phyloP scores from a whole-genome alignment of 1,140 invertebrate genomes.

The Euschistus heros region DNA sequence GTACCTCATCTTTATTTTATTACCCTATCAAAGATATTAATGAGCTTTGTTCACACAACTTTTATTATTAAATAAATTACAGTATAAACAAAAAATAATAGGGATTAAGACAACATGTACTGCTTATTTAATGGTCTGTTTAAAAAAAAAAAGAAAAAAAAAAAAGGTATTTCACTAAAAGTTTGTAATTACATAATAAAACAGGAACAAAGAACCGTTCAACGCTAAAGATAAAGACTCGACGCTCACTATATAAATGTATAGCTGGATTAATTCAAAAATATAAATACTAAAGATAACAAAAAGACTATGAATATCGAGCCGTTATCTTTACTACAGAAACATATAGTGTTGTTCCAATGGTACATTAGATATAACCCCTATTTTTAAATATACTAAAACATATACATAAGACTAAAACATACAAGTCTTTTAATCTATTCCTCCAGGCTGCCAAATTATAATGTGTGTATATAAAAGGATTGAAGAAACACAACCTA shows the following conservation, averaged over 20 bases:
- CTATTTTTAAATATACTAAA: background rate
- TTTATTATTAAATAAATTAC: no score
- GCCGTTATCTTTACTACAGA: background rate
- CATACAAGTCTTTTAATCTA: background rate
- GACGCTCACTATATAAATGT: background rate
- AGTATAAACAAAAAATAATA: no score
- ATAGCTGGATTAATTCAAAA: background rate
- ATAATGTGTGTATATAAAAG: no score
- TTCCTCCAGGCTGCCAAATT: no score
- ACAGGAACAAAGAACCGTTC: constrained; percentile 12
- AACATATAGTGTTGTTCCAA: no score
- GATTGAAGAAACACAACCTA: no score
- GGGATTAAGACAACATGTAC: no score
- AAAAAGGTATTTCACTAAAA: background rate
- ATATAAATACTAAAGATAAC: background rate
- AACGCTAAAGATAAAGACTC: constrained; percentile 6
- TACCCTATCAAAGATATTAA: background rate
- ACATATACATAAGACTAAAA: constrained; percentile 1
- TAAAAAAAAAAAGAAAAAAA: background rate
- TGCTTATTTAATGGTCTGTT: background rate
- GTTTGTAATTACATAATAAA: background rate
- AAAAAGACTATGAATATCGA: background rate
- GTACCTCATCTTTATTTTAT: background rate
- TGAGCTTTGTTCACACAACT: background rate
- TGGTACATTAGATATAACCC: background rate